Conservation (phyloP, 1,140 invertebrate genomes). For the Brachionus asplanchnoidis region DNA sequence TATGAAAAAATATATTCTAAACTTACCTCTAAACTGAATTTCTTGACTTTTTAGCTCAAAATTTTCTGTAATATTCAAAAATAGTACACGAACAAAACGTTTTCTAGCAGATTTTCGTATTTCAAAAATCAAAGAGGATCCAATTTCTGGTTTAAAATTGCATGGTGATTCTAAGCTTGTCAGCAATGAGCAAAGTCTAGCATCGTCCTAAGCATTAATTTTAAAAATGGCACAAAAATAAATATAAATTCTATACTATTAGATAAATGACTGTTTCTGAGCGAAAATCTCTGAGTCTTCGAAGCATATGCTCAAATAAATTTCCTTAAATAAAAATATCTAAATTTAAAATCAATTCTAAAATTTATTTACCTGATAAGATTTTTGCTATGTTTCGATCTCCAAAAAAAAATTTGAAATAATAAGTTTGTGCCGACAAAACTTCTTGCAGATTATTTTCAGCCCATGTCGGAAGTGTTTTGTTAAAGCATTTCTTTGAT, state of each 20-base stretch:
- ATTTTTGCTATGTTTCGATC: constrained; percentile 9
- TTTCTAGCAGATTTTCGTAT: background rate
- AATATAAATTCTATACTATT: background rate
- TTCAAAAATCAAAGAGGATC: background rate
- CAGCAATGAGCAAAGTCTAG: background rate
- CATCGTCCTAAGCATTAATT: background rate
- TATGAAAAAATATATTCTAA: background rate
- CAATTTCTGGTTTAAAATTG: background rate
- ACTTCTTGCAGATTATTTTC: background rate
- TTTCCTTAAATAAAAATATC: background rate
- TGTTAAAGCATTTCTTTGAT: background rate
- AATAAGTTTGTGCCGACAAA: background rate
- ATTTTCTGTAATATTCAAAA: background rate
- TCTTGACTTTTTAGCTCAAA: background rate
- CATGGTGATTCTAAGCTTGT: background rate
- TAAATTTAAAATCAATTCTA: background rate
- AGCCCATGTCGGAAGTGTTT: background rate
- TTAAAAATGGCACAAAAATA: background rate
- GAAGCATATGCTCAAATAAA: background rate
- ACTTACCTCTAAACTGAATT: background rate
- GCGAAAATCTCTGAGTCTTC: background rate
- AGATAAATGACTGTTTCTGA: background rate
- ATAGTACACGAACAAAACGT: background rate
- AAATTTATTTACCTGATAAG: background rate
- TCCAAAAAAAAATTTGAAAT: background rate